Base-by-base conservation (phyloP, 1,140 invertebrate species). In the Aphaenogaster ashmeadi region DNA sequence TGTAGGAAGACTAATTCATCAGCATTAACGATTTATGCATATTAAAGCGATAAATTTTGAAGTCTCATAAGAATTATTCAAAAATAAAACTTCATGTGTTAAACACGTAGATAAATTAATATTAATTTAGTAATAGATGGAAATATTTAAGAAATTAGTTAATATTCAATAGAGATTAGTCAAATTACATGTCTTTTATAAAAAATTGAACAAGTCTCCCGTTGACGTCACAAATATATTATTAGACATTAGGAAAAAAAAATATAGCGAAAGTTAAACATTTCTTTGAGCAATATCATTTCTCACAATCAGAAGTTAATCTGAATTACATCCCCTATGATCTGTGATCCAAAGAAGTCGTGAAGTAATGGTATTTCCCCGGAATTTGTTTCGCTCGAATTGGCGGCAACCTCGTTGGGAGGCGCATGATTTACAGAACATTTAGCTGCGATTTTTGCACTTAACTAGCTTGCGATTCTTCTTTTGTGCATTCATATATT, bases 361-460 rank as follows among this genome's bases (percentile, higher is more conserved):
- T 74, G 21, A 52, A 83, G 83, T 83, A 83, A 74, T 47, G 7
- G 38, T 21, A 56, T 27, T 72, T 72, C 38, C 27, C 18, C 13
- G 33, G n/a, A 33, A 81, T 15, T 27, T 6, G 44, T 52, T 81
- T 21, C 50, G 77, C 77, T 81, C 54, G 64, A 87, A 33, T 81
- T 71, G 85, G 6, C 21, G 15, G n/a, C n/a, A 60, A 71, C 9
- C 66, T 81, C 64, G 56, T 87, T 21, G 44, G 27, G 27, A 27
- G 27, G 18, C 15, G 77, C 54, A 54, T 60, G 78, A 83, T 81
- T 88, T 60, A 71, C 64, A 58, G 50, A 81, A 69, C 77, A 81
- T 87, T 87, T 87, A 80, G 54, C 66, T 50, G 52, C 54, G 64
- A 69, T 81, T 87, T 71, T 81, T 47, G 47, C 85, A 64, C 77